Conservation (phyloP, 1,140 invertebrate species). For the Diabrotica undecimpunctata region DNA sequence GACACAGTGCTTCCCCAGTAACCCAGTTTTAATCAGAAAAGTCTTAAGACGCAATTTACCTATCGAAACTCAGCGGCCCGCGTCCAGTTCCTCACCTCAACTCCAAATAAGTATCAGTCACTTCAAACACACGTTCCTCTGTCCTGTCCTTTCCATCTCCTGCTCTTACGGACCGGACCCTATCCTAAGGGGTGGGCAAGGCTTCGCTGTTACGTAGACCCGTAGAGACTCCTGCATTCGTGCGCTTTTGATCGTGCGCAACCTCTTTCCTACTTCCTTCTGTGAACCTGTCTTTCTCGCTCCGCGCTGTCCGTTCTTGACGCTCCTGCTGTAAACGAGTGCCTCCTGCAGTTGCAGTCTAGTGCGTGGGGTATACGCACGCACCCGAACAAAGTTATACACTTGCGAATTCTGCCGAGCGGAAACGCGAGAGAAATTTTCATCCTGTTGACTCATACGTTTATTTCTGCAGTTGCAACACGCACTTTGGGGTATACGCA, state of each 20-base stretch:
- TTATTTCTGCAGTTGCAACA: conserved; percentile 2
- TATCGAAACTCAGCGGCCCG: background rate
- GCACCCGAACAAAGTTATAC: conserved; percentile 6
- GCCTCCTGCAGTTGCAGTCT: conserved; percentile 39
- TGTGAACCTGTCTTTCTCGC: conserved; percentile 12
- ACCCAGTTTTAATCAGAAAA: background rate
- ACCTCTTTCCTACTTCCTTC: conserved; percentile 20
- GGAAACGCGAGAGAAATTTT: conserved; percentile 11
- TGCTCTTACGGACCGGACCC: conserved; percentile 22
- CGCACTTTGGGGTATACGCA: conserved; percentile 1
- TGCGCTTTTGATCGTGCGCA: conserved; percentile 39
- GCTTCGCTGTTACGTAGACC: conserved; percentile 23
- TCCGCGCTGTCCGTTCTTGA: conserved; percentile 5
- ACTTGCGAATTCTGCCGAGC: conserved; percentile 4
- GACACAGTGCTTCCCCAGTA: background rate
- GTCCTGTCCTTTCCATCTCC: conserved; percentile 1
- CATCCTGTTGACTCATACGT: conserved; percentile 5
- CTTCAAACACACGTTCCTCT: background rate
- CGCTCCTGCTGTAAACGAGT: conserved; percentile 23
- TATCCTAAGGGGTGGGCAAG: conserved; percentile 38
- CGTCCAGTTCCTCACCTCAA: background rate
- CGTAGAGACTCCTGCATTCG: conserved; percentile 36
- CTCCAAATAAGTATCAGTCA: conserved; percentile 2
- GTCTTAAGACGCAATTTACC: background rate
- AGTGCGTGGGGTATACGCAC: conserved; percentile 40